A percentile compares a stretch with the other conserved stretches of the same genome.
These are phyloP conservation scores for Opisthocomus hoazin DNA, from an alignment of 2,113 vertebrate species.

Conservation along the genomic window DNA sequence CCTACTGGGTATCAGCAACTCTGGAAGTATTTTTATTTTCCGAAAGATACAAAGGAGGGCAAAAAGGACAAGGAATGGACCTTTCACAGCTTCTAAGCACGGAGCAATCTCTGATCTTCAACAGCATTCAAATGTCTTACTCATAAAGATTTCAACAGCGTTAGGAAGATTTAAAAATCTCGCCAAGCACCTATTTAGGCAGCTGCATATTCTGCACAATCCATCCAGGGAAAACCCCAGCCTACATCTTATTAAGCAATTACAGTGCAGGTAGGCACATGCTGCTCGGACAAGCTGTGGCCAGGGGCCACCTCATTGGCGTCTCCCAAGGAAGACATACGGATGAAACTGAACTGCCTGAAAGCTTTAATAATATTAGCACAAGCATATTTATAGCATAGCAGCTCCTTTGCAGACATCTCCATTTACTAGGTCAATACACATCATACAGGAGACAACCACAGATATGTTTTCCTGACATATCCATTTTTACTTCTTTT, in stretches of 20 bases:
- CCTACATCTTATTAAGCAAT: not conserved
- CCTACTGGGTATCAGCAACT: not conserved
- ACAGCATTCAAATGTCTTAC: not conserved
- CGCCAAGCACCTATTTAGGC: not conserved
- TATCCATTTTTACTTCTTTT: slow-evolving; percentile 9
- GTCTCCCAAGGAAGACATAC: not conserved
- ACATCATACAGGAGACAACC: slow-evolving; percentile 7
- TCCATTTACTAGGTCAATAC: slow-evolving; percentile 59
- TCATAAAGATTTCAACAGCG: not conserved
- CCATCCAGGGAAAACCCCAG: not conserved
- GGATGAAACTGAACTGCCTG: not conserved
- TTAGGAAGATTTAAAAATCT: not conserved
- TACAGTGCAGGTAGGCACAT: not conserved
- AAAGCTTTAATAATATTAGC: slow-evolving; percentile 57
- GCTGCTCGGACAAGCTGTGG: not conserved
- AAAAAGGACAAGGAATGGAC: not conserved
- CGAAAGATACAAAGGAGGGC: not conserved
- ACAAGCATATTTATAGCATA: slow-evolving; percentile 32
- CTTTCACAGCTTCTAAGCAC: not conserved
- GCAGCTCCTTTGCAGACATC: slow-evolving; percentile 35
- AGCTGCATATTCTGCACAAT: not conserved
- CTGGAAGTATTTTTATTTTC: not conserved
- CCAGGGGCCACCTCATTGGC: not conserved
- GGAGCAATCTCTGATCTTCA: not conserved
- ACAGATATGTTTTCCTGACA: not conserved